Evolutionary conservation across 2,888 invertebrate genomes (phyloP).

Genomic region (Lithophane ornitopus): DNA sequence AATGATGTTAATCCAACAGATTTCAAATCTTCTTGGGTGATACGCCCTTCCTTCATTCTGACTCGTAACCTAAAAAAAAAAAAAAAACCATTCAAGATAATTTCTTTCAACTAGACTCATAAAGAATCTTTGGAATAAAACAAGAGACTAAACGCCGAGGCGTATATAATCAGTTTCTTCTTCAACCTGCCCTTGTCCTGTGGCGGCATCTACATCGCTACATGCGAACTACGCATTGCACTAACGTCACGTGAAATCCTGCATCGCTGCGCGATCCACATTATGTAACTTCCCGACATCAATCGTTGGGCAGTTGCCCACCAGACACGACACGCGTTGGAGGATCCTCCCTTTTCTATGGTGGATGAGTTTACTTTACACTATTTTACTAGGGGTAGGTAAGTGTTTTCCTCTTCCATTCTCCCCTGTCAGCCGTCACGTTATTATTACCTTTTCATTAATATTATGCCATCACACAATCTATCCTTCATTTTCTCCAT

Average conservation of each 20-base stretch:
- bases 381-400: no score
- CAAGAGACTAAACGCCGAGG: neutral
- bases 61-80: constrained; percentile 85
- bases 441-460: neutral
- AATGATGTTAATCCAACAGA: constrained; percentile 71
- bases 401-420: neutral
- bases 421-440: neutral
- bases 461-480: neutral
- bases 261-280: no score
- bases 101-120: neutral
- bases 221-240: no score
- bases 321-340: no score
- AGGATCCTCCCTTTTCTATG: no score
- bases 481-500: neutral
- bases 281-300: no score
- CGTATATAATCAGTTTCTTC: no score
- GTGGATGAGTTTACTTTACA: no score
- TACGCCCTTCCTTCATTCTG: constrained; percentile 87
- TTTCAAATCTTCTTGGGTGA: constrained; percentile 81
- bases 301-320: no score
- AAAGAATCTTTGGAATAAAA: neutral
- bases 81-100: neutral
- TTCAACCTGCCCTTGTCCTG: no score
- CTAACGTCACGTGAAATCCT: no score
- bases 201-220: no score